A percentile compares a stretch with the other conserved stretches of the same genome.
These are phyloP conservation scores for Drosophila stalkeri DNA, from an alignment of 2,888 invertebrate species.

Conservation along the genomic window DNA sequence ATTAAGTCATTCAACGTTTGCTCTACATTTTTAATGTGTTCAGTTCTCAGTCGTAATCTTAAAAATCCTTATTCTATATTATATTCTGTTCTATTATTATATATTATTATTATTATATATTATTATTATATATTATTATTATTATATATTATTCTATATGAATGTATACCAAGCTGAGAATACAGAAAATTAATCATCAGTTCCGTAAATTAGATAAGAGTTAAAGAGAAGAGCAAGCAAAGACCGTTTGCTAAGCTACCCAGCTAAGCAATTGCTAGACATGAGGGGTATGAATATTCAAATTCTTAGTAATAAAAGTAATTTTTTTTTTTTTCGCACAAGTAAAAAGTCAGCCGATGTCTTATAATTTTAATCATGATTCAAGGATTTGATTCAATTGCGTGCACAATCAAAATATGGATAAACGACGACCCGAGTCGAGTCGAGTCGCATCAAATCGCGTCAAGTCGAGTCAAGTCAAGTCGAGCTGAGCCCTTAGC, in stretches of 20 bases:
- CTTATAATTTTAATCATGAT: constrained; percentile 33
- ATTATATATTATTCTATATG: too few relatives aligned
- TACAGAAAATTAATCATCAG: background rate
- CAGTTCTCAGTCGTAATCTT: too few relatives aligned
- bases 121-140: too few relatives aligned
- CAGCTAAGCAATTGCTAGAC: background rate
- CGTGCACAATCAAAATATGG: constrained; percentile 11
- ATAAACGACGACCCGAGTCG: constrained; percentile 3
- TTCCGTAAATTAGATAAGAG: too few relatives aligned
- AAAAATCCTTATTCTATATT: too few relatives aligned
- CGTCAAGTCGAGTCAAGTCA: background rate
- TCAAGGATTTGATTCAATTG: constrained; percentile 43
- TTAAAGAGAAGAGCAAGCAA: background rate
- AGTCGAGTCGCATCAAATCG: background rate
- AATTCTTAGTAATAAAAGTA: constrained; percentile 8
- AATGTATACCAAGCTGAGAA: background rate
- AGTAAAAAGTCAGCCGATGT: constrained; percentile 18
- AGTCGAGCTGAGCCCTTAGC: constrained; percentile 39
- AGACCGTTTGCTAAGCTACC: background rate
- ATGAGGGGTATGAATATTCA: constrained; percentile 6
- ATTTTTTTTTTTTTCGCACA: constrained; percentile 1
- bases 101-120: too few relatives aligned
- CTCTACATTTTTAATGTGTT: too few relatives aligned
- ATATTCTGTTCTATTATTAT: too few relatives aligned
- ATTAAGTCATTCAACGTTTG: too few relatives aligned